Percentiles rank a stretch among this genome's conserved stretches.
Conservation (phyloP, 1,140 invertebrate species). For the Bombus huntii region DNA sequence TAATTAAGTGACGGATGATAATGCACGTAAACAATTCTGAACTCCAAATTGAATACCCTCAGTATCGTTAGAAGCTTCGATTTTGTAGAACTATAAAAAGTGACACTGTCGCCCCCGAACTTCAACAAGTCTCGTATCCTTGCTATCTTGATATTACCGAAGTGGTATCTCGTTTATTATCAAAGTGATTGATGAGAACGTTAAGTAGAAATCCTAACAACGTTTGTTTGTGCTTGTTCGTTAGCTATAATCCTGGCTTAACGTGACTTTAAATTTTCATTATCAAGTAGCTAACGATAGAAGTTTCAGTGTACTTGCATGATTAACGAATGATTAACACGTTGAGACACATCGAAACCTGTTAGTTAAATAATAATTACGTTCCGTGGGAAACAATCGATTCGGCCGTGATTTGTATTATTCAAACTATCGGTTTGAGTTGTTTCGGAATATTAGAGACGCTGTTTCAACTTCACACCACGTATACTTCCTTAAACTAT, state of each 20-base stretch:
- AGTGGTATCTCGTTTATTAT: background rate
- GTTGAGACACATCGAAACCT: background rate
- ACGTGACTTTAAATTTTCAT: background rate
- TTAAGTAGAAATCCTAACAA: background rate
- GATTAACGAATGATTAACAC: background rate
- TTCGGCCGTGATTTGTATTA: background rate
- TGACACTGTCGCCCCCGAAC: background rate
- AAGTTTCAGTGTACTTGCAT: background rate
- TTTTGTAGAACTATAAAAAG: background rate
- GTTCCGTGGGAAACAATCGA: background rate
- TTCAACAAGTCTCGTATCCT: background rate
- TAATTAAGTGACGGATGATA: background rate
- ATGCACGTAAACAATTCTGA: background rate
- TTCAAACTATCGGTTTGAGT: background rate
- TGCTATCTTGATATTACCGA: background rate
- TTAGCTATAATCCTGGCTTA: background rate
- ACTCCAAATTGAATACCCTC: no score
- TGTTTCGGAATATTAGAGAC: background rate
- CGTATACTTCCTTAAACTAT: background rate
- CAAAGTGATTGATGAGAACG: background rate
- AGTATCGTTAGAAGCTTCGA: background rate
- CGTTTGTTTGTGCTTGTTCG: background rate
- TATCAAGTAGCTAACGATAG: background rate
- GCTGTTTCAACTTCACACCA: no score
- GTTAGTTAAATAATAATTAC: slow-evolving; percentile 7